Evolutionary conservation across 2,888 invertebrate species (phyloP), one percentile per base, ranked within the genome.

Genomic region (Aporophyla lueneburgensis): DNA sequence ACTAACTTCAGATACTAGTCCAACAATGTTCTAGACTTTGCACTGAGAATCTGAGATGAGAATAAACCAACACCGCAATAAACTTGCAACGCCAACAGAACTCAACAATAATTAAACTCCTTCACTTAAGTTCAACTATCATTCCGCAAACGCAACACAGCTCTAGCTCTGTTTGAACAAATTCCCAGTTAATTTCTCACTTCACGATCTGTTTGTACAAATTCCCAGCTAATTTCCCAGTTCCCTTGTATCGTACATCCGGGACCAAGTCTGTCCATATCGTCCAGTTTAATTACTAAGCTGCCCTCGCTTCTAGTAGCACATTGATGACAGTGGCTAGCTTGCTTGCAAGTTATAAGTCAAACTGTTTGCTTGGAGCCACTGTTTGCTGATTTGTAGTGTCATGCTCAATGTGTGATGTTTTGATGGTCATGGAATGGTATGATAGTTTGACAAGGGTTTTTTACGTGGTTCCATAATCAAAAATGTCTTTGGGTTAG

Each of bases 251-350:
- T 85, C 78, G 65, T 84, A 87, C 78, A 85, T 87, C 85, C 79
- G 83, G 74, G 88, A 67, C 61, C 71, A 83, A 81, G 86, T 87
- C 88, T 86, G 88, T 90, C 87, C 84, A 86, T 88, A 89, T 88
- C 90, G 91, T 90, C 89, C 87, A 87, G 89, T 90, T 91, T 91
- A 90, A 92, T 92, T 91, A 90, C 89, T 81, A 78, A 84, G 83
- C 88, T 86, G 87, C 83, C 85, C 83, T 73, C 86, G 86, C 76
- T 76, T 62, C 68, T 61, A 75, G 86, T 74, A 80, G 81, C 84
- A 84, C 78, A 84, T 82, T 79, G 86, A 84, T 83, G 83, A 83
- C 80, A 83, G 83, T 72, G 53, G 59, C 63, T 58, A 66, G 73
- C 72, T 78, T 79, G 77, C 81, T 85, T 63, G 75, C 72, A 78